Evolutionary conservation across 2,888 invertebrate genomes (phyloP), one percentile per base, ranked within the genome.

Genomic region (Pristionchus mayeri): DNA sequence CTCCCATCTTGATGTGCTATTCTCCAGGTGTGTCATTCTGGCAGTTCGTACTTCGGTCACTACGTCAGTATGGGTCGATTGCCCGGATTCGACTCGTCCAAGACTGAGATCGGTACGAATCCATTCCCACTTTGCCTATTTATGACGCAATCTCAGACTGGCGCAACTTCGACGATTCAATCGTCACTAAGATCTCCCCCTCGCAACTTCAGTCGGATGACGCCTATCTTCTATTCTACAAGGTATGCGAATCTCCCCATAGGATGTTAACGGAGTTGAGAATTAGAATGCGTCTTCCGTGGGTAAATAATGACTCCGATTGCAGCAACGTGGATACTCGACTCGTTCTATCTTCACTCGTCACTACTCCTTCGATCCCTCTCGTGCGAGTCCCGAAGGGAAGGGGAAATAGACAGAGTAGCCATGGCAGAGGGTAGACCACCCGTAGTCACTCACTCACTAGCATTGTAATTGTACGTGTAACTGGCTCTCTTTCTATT

Each of bases 11-110:
- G 2, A n/a, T n/a, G 11, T 37, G 94, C 34, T 48, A 40, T 30
- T 30, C 34, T 48, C 40, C n/a, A 84, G 84, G 84, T 84, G 75
- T 71, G 93, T 93, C 79, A 93, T 93, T 76, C 90, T 93, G 80
- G 94, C 37, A 89, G 87, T 81, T 87, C 88, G 52, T 90, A 87
- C 85, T 91, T 94, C 16, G 94, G 94, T 21, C 94, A 94, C 89
- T 94, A 94, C 91, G 94, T 94, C 11, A 92, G 94, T 2, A 93
- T 92, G 89, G 94, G 94, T 3, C 90, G 94, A 24, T 93, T 93
- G 76, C 91, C 93, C 24, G 93, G 93, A 63, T 87, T 87, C n/a
- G 91, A 93, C 82, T 88, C 90, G 3, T 89, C 90, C n/a, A 90
- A 90, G 60, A 93, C 92, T 85, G 93, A 93, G 89, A 92, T 94